Evolutionary conservation across 2,797 vertebrate genomes (phyloP).

Genomic region (Sternotherus odoratus): DNA sequence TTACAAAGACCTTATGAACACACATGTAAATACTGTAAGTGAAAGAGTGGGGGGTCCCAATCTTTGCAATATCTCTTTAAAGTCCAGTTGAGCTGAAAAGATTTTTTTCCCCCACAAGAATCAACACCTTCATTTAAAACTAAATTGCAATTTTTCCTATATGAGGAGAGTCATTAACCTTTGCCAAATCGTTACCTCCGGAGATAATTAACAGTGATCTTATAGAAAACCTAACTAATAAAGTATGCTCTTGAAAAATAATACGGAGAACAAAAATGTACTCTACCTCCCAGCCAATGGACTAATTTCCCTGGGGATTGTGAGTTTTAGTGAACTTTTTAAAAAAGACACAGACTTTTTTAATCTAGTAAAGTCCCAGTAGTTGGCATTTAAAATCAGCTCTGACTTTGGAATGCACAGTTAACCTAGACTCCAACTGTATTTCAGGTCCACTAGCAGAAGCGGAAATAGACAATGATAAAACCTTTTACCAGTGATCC

Average conservation of each 20-base stretch:
- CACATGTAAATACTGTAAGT: neutral
- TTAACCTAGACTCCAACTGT: slow-evolving; percentile 32
- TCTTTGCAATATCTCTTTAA: slow-evolving; percentile 14
- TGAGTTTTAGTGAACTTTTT: slow-evolving; percentile 16
- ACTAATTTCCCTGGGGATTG: neutral
- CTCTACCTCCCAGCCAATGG: slow-evolving; percentile 9
- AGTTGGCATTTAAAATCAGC: slow-evolving; percentile 12
- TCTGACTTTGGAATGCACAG: slow-evolving; percentile 14
- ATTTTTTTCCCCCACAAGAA: slow-evolving; percentile 39
- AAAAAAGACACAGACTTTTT: slow-evolving; percentile 7
- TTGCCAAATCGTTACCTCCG: slow-evolving; percentile 73
- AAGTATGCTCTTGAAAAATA: slow-evolving; percentile 66
- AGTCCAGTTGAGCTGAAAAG: slow-evolving; percentile 48
- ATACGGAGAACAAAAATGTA: slow-evolving; percentile 34
- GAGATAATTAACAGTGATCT: slow-evolving; percentile 76
- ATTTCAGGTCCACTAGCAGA: neutral
- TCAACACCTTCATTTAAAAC: slow-evolving; percentile 70
- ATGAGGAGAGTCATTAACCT: slow-evolving; percentile 74
- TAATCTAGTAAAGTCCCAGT: slow-evolving; percentile 1
- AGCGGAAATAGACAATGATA: slow-evolving; percentile 8
- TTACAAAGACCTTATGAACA: neutral
- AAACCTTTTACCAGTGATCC: neutral
- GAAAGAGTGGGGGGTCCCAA: neutral
- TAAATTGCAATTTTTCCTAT: slow-evolving; percentile 64
- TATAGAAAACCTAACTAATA: slow-evolving; percentile 67